Percentiles rank a stretch among this genome's conserved stretches.
Evolutionary conservation across 2,888 invertebrate genomes (phyloP).

Genomic region (Hartigia nigra): DNA sequence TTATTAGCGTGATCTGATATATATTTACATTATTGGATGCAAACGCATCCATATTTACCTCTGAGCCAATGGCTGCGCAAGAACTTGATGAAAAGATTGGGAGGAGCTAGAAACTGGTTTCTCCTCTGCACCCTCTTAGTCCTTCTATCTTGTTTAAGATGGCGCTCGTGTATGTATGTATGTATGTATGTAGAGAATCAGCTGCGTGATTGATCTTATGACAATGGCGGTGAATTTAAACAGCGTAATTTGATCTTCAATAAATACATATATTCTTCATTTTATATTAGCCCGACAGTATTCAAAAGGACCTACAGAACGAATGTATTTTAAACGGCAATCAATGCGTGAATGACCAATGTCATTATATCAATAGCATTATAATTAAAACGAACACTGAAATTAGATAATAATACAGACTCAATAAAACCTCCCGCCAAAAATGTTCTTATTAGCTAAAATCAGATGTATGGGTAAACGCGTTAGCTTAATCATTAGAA

Average conservation of each 20-base stretch:
- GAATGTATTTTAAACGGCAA: neutral
- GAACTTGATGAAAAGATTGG: constrained; percentile 34
- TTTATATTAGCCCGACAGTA: no score
- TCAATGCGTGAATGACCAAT: neutral
- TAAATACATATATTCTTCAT: neutral
- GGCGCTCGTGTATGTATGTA: neutral
- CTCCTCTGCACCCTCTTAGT: constrained; percentile 16
- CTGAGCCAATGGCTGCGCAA: constrained; percentile 32
- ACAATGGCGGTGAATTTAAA: neutral
- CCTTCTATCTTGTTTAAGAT: neutral
- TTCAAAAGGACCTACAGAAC: no score
- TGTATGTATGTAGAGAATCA: neutral
- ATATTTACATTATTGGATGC: neutral
- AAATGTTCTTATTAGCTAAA: neutral
- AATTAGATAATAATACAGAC: neutral
- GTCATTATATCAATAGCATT: neutral
- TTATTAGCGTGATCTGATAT: neutral
- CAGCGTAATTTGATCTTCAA: neutral
- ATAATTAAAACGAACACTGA: neutral
- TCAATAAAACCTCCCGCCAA: neutral
- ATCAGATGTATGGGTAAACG: neutral
- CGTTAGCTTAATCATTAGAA: neutral
- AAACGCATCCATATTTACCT: constrained; percentile 3
- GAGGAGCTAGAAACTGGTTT: constrained; percentile 48
- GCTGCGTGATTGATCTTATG: neutral